Evolutionary conservation across 2,888 invertebrate genomes (phyloP).

Genomic region (Poecilus cupreus): DNA sequence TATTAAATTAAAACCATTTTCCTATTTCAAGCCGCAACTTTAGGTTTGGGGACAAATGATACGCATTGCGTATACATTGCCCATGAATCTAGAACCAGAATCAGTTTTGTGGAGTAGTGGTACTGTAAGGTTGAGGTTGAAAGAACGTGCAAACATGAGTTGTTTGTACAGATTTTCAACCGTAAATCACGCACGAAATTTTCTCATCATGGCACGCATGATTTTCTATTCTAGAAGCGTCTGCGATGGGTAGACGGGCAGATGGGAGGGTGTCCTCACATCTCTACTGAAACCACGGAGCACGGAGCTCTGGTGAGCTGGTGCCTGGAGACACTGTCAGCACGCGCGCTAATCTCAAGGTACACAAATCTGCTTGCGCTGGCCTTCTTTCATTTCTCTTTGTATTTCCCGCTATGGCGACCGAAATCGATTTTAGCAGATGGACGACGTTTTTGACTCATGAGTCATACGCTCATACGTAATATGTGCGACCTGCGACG

Average conservation of each 20-base stretch:
- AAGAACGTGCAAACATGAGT: constrained; percentile 27
- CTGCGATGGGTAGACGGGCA: not conserved
- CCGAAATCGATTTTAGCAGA: not conserved
- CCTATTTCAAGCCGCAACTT: too few relatives aligned
- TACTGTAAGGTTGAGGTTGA: too few relatives aligned
- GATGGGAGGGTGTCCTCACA: not conserved
- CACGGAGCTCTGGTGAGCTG: too few relatives aligned
- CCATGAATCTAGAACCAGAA: not conserved
- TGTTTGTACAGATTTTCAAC: constrained; percentile 50
- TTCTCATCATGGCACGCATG: constrained; percentile 52
- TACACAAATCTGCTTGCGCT: constrained; percentile 50
- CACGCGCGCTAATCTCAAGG: constrained; percentile 48
- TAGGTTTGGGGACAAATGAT: too few relatives aligned
- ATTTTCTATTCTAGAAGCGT: constrained; percentile 50
- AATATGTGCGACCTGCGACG: too few relatives aligned
- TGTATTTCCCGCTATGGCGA: not conserved
- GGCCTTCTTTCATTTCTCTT: constrained; percentile 50
- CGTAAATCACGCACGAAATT: constrained; percentile 56
- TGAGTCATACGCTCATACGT: too few relatives aligned
- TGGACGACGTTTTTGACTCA: not conserved
- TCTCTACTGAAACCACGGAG: too few relatives aligned
- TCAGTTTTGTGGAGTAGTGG: not conserved
- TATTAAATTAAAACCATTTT: too few relatives aligned
- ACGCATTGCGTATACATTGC: not conserved
- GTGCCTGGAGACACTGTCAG: constrained; percentile 31